Base-by-base conservation (phyloP, 2,797 vertebrate species). In the Smutsia temminckii region DNA sequence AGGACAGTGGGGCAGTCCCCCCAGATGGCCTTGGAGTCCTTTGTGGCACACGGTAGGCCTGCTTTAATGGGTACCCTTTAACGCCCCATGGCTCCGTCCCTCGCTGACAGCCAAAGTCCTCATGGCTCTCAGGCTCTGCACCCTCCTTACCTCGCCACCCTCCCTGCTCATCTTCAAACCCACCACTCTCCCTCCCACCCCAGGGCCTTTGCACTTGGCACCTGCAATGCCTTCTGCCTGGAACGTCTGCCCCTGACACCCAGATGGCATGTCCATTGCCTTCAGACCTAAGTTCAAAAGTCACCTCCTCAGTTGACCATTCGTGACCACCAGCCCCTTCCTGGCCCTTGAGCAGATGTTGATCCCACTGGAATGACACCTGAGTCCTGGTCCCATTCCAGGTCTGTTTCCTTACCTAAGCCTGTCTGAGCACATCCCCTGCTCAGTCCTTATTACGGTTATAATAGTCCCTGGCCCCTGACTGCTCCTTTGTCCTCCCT, bases 371-470 rank as follows among this genome's bases (percentile, higher is more conserved):
- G 68, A 46, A 32, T 0, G 1, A 11, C 2, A 14, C 13, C 71
- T 14, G 57, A 4, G 42, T 34, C 66, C 9, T 10, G 7, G 3
- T 21, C 46, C 61, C 10, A 0, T 29, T 1, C 13, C 25, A 0
- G 0, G 1, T 29, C 6, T 16, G 29, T 9, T 40, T 34, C n/a
- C 0, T 10, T 20, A 20, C 1, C 37, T 21, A 14, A 25, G 6
- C 8, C 20, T 8, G 12, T 9, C 5, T 10, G 1, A 1, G 2
- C 20, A 10, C 34, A 7, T 2, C 11, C 27, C 4, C 3, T 1
- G 2, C 49, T 7, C 27, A 0, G 0, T 42, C 2, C 0, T 5
- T 0, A 8, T 11, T 34, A 18, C 8, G 0, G 0, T 6, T 2
- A 10, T 23, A 10, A n/a, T 13, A 23, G 57, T 29, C 20, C 57